phyloP scores from a whole-genome alignment of 1,140 invertebrate species.

The Lamellibrachia luymesi region DNA sequence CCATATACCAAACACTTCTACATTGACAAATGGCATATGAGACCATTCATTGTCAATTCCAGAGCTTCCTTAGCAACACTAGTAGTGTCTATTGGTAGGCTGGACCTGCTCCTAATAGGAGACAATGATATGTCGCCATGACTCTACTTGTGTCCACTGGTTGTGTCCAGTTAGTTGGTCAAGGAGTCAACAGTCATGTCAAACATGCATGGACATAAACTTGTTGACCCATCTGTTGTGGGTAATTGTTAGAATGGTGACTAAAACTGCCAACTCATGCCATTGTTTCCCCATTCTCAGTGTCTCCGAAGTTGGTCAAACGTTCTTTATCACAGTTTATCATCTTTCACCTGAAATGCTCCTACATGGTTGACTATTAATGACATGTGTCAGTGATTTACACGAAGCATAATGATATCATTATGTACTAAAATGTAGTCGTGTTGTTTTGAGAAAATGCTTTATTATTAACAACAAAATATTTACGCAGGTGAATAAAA shows the following conservation, averaged over 20 bases:
- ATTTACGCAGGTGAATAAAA: background rate
- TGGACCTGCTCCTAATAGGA: background rate
- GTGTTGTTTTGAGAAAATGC: background rate
- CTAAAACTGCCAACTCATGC: background rate
- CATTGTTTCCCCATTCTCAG: background rate
- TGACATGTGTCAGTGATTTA: background rate
- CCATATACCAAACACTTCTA: too few species aligned
- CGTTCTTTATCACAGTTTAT: background rate
- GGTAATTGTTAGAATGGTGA: background rate
- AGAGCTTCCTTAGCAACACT: background rate
- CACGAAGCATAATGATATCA: background rate
- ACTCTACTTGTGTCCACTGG: background rate
- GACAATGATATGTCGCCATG: background rate
- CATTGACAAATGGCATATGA: too few species aligned
- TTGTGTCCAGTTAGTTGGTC: background rate
- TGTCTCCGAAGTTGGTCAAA: background rate
- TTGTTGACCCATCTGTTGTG: background rate
- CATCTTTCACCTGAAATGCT: background rate
- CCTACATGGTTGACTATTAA: background rate
- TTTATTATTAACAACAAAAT: background rate
- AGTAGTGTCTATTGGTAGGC: background rate
- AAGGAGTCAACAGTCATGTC: background rate
- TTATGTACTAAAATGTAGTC: background rate
- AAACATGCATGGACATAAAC: background rate
- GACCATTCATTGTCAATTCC: too few species aligned